A percentile compares a stretch with the other conserved stretches of the same genome.
Conservation (phyloP, 2,888 invertebrate species). For the Scaeva pyrastri region DNA sequence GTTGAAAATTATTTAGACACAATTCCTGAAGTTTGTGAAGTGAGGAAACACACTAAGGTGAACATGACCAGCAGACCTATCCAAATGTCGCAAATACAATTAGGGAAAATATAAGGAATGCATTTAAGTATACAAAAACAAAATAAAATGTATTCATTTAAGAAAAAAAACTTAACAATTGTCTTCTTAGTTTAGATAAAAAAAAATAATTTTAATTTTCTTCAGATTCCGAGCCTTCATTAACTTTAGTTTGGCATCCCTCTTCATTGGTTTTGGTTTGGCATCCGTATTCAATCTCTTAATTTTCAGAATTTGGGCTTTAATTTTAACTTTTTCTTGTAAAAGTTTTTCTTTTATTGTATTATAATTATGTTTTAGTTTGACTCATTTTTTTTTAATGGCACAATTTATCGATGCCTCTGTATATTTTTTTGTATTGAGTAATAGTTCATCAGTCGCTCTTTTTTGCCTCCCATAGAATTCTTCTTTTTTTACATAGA, state of each 20-base stretch:
- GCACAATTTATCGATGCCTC: background rate
- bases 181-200: background rate
- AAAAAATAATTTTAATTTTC: too few species aligned
- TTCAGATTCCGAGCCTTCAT: too few species aligned
- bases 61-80: background rate
- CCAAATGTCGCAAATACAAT: too few species aligned
- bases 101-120: too few species aligned
- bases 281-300: background rate
- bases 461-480: background rate
- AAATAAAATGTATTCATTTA: too few species aligned
- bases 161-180: too few species aligned
- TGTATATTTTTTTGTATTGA: slow-evolving; percentile 2
- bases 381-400: background rate
- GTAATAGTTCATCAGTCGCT: background rate
- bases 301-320: background rate
- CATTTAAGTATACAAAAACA: too few species aligned
- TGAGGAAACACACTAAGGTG: background rate
- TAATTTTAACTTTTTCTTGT: background rate
- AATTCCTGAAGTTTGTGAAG: background rate
- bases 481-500: too few species aligned
- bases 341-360: slow-evolving; percentile 9
- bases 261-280: too few species aligned
- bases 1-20: background rate
- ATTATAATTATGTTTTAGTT: background rate
- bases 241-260: too few species aligned